Conservation (phyloP, 2,113 vertebrate species). For the Motacilla tschutschensis region DNA sequence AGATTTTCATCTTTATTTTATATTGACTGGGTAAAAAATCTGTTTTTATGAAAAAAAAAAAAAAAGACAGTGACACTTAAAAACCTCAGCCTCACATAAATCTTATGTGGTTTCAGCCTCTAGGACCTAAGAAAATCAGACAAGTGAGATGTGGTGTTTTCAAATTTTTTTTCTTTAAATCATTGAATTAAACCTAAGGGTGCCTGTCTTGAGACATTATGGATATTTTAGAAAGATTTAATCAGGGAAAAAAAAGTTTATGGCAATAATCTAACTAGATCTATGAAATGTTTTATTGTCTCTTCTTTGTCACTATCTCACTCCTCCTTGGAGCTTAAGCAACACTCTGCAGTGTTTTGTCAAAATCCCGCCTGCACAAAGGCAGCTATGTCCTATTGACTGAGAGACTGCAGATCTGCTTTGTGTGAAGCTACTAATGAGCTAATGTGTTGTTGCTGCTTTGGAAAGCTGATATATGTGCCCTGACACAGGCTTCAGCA, state of each 20-base stretch:
- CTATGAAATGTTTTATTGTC: neutral
- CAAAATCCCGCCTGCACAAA: neutral
- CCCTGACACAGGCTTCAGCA: slow-evolving; percentile 19
- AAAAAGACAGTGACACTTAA: neutral
- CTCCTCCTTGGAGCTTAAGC: neutral
- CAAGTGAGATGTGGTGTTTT: neutral
- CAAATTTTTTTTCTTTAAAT: neutral
- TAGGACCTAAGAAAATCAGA: neutral
- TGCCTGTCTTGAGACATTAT: neutral
- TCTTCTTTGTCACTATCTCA: neutral
- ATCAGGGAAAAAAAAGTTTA: neutral
- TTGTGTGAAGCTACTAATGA: slow-evolving; percentile 5
- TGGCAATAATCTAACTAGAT: neutral
- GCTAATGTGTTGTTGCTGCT: slow-evolving; percentile 5
- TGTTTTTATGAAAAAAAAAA: neutral
- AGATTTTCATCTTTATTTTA: neutral
- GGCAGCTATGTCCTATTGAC: neutral
- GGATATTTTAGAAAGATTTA: neutral
- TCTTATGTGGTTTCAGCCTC: neutral
- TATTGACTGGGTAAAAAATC: neutral
- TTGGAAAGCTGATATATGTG: neutral
- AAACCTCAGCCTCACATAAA: neutral
- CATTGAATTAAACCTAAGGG: neutral
- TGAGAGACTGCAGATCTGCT: neutral
- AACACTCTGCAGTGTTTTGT: neutral